Evolutionary conservation across 2,113 vertebrate genomes (phyloP), one percentile per base, ranked within the genome.

Genomic region (Rhinoptilus africanus): DNA sequence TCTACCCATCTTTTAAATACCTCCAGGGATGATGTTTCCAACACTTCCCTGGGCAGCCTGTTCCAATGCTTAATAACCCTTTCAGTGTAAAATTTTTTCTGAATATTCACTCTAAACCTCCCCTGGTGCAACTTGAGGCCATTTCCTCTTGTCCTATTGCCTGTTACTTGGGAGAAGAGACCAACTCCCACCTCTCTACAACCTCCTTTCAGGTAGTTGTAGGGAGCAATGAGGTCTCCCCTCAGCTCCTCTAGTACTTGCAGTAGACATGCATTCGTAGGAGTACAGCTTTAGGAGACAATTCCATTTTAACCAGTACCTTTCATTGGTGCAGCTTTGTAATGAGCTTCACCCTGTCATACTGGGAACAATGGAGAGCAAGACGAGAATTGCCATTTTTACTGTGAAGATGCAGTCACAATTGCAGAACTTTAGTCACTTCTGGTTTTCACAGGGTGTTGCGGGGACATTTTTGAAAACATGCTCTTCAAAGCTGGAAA

Each of bases 241-340:
- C 47, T 10, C 47, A 48, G 47, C 47, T 22, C 47, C 47, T 48
- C 21, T 48, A 48, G 4, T 73, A 15, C 21, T 56, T n/a, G 27
- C 9, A 30, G 24, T n/a, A 3, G 6, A 14, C 6, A 0, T 9
- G 17, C 1, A 0, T 45, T 72, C 24, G 30, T 85, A 56, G 41
- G 23, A 74, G n/a, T 43, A 19, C 26, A 73, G n/a, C n/a, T 87
- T 62, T 50, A 78, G 53, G 20, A n/a, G 27, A 20, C 9, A 30
- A 13, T 51, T 83, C 39, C 14, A 8, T 20, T 32, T 62, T 4
- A 60, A 35, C 10, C 8, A 4, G 63, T 32, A 24, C 24, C 19
- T 53, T 43, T 83, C 12, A 5, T 6, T 37, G 27, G 27, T 91
- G 39, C 32, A 16, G 50, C 43, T 85, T 64, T 71, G 9, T 83